Base-by-base conservation (phyloP, 2,797 vertebrate genomes). In the Pangasius krempfi region DNA sequence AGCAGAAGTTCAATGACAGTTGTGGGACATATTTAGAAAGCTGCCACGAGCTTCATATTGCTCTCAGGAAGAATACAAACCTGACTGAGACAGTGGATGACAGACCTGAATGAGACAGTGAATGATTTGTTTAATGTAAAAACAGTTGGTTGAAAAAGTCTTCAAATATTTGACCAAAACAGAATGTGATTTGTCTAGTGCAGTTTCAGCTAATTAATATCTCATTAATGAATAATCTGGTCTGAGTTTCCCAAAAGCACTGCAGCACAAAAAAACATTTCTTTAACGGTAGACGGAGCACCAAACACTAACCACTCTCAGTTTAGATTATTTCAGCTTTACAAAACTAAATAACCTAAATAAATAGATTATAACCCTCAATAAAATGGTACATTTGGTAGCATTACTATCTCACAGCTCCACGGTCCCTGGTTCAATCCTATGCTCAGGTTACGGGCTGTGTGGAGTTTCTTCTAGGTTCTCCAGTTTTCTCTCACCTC, bases 1-100 rank as follows among this genome's bases (percentile, higher is more conserved):
- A 58, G 86, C 87, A 52, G 80, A 66, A 87, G 84, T 84, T 91
- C 88, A 86, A 80, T 82, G 66, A 91, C 84, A 87, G 83, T 89
- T 88, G 84, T 58, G 75, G 82, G 84, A 86, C 86, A 64, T 80
- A 89, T 89, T 87, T 85, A 72, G 64, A 89, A 90, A 64, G 68
- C 58, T 66, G 58, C 78, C 85, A 75, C 8, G 12, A 84, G 79
- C 33, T 85, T 88, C n/a, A 54, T 87, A 44, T 68, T 80, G 25
- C 79, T 80, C 44, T 22, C 79, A 86, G 37, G 40, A 47, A 30
- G 30, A 30, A 37, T 79, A 81, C 78, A 62, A n/a, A n/a, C n/a
- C n/a, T n/a, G 22, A 52, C 5, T 10, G 30, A 73, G 37, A 81
- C 27, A 44, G n/a, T 81, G 2, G n/a, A 75, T 30, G 25, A 37